Evolutionary conservation across 2,113 vertebrate genomes (phyloP), one percentile per base, ranked within the genome.

Genomic region (Strix aluco): DNA sequence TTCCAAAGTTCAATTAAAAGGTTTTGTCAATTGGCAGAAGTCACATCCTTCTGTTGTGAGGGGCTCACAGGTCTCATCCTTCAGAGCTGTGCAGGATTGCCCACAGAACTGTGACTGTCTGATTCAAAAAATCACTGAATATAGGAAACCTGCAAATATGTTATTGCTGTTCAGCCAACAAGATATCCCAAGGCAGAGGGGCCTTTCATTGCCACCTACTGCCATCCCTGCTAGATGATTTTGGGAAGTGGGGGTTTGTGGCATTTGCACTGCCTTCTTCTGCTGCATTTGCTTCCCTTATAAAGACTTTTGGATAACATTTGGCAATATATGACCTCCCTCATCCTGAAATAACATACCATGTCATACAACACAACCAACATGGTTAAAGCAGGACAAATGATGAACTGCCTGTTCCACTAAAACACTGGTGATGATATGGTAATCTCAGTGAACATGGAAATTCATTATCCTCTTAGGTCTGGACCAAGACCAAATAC

Each of bases 381-480:
- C 32, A 42, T 23, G 9, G 27, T 58, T 91, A 47, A 38, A 88
- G 7, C 6, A 47, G 55, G 59, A 73, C 2, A 12, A 72, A 55
- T 78, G n/a, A 61, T 27, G 20, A 74, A 80, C 22, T 52, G 21
- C 49, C 40, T 59, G 26, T 83, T 63, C n/a, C 11, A 62, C 25
- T 90, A 82, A 69, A 85, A 79, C 34, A 70, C 14, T 15, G 15
- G 27, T 57, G 55, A 42, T 66, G 30, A 62, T 86, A 57, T 46
- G 55, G 42, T 42, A 81, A 58, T 36, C 40, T 61, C 70, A 88
- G 51, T 44, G 85, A 66, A 74, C 44, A 73, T 29, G 19, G 58
- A 79, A 86, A 96, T 89, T 82, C 46, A 46, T 93, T 92, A 74
- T 79, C 61, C 15, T 79, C n/a, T 75, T 83, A 93, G 13, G 38